A percentile compares a stretch with the other conserved stretches of the same genome.
Evolutionary conservation across 2,113 vertebrate species (phyloP).

Genomic region (Cephalopholis sonnerati): DNA sequence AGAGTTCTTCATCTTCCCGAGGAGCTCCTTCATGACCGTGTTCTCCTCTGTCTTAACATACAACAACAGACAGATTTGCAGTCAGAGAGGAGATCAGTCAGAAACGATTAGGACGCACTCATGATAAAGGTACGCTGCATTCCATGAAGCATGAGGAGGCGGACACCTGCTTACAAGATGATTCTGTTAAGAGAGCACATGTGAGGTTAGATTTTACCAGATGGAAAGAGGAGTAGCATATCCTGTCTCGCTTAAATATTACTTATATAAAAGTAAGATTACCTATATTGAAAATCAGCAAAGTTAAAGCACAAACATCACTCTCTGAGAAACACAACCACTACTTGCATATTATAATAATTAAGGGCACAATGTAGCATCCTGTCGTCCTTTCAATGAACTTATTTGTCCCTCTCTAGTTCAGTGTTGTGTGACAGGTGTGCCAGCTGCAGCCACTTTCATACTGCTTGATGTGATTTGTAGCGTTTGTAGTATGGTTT

Average conservation of each 20-base stretch:
- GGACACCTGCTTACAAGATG: conserved; percentile 40
- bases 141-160: neutral
- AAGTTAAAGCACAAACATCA: neutral
- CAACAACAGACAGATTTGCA: conserved; percentile 48
- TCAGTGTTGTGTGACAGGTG: neutral
- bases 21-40: conserved; percentile 92
- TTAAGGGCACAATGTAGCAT: neutral
- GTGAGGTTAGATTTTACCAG: conserved; percentile 19
- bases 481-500: too few species aligned
- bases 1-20: conserved; percentile 89
- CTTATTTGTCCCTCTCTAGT: neutral
- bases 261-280: neutral
- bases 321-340: neutral
- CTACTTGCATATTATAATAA: neutral
- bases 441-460: too few species aligned
- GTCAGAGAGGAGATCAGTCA: conserved; percentile 42
- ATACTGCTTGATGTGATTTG: too few species aligned
- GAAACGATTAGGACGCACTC: conserved; percentile 32
- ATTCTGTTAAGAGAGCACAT: conserved; percentile 21
- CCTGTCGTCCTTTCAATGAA: neutral
- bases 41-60: conserved; percentile 92
- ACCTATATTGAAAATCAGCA: neutral
- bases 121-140: conserved; percentile 7
- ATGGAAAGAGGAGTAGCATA: neutral
- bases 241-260: neutral